These are phyloP conservation scores for Seira ritae DNA, from an alignment of 2,888 invertebrate species.

Conservation along the genomic window DNA sequence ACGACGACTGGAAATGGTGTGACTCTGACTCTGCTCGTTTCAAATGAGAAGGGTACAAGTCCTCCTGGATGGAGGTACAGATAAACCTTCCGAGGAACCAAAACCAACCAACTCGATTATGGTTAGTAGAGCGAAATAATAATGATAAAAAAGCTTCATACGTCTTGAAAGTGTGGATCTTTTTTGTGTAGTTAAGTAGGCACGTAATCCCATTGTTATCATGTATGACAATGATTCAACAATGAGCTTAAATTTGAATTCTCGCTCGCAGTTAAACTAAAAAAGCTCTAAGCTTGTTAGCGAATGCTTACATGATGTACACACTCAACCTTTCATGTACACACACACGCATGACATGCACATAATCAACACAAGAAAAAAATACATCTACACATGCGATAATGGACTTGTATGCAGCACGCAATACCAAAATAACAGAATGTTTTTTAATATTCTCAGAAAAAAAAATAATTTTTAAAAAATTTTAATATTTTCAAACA, in stretches of 20 bases:
- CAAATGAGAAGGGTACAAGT: constrained; percentile 14
- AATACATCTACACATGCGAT: neutral
- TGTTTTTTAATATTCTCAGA: neutral
- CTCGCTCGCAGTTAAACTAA: neutral
- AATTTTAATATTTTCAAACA: constrained; percentile 4
- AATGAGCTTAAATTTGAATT: constrained; percentile 38
- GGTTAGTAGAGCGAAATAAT: neutral
- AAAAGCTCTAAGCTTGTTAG: constrained; percentile 50
- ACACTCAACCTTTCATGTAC: constrained; percentile 47
- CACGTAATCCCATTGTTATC: constrained; percentile 44
- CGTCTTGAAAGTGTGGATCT: neutral
- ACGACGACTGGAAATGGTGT: constrained; percentile 33
- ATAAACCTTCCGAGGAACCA: neutral
- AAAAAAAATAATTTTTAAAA: neutral
- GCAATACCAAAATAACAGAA: neutral
- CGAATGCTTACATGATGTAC: constrained; percentile 56
- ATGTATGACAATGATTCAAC: constrained; percentile 24
- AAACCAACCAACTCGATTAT: neutral
- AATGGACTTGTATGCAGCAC: neutral
- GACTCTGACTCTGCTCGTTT: constrained; percentile 20
- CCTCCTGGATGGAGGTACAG: neutral
- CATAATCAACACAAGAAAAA: constrained; percentile 22
- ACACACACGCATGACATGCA: constrained; percentile 41
- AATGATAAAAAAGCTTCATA: neutral
- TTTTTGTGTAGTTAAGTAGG: constrained; percentile 8